A percentile compares a stretch with the other conserved stretches of the same genome.
phyloP scores from a whole-genome alignment of 1,140 invertebrate species.

The Drosophila fuyamai region DNA sequence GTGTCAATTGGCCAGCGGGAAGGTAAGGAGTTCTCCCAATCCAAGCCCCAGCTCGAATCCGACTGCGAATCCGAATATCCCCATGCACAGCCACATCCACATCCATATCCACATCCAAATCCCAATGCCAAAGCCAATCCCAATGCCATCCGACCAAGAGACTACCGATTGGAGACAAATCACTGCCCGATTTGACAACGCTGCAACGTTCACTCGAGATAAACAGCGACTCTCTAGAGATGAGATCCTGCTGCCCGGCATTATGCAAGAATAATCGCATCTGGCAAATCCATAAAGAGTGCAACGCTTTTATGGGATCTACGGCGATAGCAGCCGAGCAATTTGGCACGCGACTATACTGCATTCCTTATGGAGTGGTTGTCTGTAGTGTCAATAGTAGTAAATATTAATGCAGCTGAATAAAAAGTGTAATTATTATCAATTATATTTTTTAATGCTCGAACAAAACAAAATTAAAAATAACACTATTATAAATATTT shows the following conservation, averaged over 20 bases:
- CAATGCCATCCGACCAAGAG: slow-evolving; percentile 14
- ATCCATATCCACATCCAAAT: neutral
- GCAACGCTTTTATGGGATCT: neutral
- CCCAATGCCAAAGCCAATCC: slow-evolving; percentile 7
- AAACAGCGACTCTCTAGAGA: slow-evolving; percentile 43
- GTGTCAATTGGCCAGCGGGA: slow-evolving; percentile 70
- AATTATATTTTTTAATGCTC: too few species aligned
- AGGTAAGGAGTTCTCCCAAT: slow-evolving; percentile 24
- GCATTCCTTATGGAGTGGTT: neutral
- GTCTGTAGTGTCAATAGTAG: neutral
- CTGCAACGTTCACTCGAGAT: slow-evolving; percentile 35
- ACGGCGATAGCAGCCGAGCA: neutral
- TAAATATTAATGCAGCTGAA: neutral
- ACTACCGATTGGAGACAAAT: slow-evolving; percentile 69
- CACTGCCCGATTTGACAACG: slow-evolving; percentile 75
- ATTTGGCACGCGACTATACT: slow-evolving; percentile 16
- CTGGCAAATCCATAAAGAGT: slow-evolving; percentile 22
- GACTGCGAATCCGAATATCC: slow-evolving; percentile 1
- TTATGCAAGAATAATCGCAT: slow-evolving; percentile 23
- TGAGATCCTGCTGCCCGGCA: slow-evolving; percentile 12
- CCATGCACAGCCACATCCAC: neutral
- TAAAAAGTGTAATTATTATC: too few species aligned
- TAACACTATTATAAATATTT: too few species aligned
- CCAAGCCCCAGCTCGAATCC: slow-evolving; percentile 4
- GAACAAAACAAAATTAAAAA: too few species aligned